Conservation (phyloP, 2,113 vertebrate species). For the Oryzias javanicus region DNA sequence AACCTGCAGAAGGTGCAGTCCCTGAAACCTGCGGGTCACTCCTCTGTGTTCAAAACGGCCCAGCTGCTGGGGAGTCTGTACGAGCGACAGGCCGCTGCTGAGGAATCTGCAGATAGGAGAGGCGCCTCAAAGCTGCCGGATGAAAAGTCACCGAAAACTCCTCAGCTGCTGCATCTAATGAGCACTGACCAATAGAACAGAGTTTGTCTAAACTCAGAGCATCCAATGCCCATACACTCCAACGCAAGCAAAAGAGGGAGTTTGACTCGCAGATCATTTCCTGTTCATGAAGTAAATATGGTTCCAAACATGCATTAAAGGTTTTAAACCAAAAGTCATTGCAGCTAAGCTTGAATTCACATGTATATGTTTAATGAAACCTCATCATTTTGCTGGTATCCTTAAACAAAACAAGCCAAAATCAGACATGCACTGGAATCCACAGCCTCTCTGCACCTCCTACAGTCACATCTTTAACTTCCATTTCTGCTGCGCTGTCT, state of each 20-base stretch:
- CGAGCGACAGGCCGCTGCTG: slow-evolving; percentile 77
- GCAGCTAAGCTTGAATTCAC: slow-evolving; percentile 8
- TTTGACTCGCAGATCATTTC: slow-evolving; percentile 12
- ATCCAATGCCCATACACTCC: slow-evolving; percentile 36
- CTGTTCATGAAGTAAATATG: slow-evolving; percentile 6
- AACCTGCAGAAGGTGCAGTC: slow-evolving; percentile 83
- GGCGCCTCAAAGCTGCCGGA: slow-evolving; percentile 54
- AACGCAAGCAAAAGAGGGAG: slow-evolving; percentile 3
- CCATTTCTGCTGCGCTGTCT: slow-evolving; percentile 49
- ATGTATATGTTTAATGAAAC: slow-evolving; percentile 16
- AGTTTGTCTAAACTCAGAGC: not conserved
- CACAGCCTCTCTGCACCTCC: slow-evolving; percentile 50
- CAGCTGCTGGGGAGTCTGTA: slow-evolving; percentile 87
- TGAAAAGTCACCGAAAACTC: slow-evolving; percentile 65
- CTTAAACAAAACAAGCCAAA: slow-evolving; percentile 52
- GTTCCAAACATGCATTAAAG: slow-evolving; percentile 9
- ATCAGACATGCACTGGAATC: slow-evolving; percentile 75
- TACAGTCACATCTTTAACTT: slow-evolving; percentile 49
- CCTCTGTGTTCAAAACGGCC: slow-evolving; percentile 89
- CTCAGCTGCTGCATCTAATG: slow-evolving; percentile 84
- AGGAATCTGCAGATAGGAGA: slow-evolving; percentile 11
- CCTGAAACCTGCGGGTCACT: slow-evolving; percentile 76
- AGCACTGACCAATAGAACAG: slow-evolving; percentile 68
- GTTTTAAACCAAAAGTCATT: slow-evolving; percentile 5
- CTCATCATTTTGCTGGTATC: slow-evolving; percentile 16